phyloP scores from a whole-genome alignment of 1,140 invertebrate genomes.

The Eumeta japonica region DNA sequence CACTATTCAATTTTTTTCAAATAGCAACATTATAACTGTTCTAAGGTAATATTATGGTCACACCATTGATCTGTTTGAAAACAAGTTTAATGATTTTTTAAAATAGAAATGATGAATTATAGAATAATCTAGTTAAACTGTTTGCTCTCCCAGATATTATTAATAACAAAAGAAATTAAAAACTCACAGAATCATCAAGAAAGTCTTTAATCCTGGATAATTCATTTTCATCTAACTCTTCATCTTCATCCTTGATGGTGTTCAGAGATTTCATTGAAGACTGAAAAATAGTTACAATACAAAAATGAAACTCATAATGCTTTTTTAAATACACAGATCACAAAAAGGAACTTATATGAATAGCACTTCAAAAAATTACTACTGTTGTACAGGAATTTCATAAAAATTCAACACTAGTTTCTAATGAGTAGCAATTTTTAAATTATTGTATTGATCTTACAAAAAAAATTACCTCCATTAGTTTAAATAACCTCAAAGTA shows the following conservation, averaged over 20 bases:
- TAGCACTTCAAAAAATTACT: not conserved
- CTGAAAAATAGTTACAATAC: not conserved
- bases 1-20: not conserved
- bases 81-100: not conserved
- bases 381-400: not conserved
- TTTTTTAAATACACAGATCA: not conserved
- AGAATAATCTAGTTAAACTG: not conserved
- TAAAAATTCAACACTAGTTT: not conserved
- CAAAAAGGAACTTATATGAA: not conserved
- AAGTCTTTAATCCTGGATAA: constrained; percentile 40
- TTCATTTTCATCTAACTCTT: constrained; percentile 40
- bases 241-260: constrained; percentile 37
- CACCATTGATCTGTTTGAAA: not conserved
- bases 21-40: not conserved
- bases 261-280: constrained; percentile 16
- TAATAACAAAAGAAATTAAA: constrained; percentile 3
- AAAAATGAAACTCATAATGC: not conserved
- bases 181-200: constrained; percentile 38
- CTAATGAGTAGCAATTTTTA: too few relatives aligned
- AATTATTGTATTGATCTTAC: not conserved
- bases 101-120: too few relatives aligned
- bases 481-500: not conserved
- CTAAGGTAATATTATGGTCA: not conserved
- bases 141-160: not conserved
- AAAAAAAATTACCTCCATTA: not conserved